Evolutionary conservation across 2,113 vertebrate genomes (phyloP).

Genomic region (Riparia riparia): DNA sequence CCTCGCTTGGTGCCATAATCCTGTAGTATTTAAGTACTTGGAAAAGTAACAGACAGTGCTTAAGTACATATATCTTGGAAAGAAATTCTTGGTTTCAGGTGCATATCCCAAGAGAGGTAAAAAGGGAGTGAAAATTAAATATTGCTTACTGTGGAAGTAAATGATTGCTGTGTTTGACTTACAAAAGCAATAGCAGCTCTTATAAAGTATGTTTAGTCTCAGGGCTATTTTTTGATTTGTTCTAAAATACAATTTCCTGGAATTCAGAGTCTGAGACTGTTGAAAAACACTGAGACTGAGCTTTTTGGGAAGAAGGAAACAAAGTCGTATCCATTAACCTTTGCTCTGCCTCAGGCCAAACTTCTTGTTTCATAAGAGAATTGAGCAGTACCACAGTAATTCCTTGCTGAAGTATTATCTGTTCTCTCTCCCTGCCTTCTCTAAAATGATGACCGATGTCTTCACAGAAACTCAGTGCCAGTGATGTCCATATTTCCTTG

Average conservation of each 20-base stretch:
- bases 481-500: background rate
- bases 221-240: slow-evolving; percentile 36
- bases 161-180: background rate
- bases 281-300: background rate
- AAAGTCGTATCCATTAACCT: background rate
- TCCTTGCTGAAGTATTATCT: background rate
- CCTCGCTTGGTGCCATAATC: background rate
- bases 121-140: background rate
- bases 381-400: background rate
- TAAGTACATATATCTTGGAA: background rate
- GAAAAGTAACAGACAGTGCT: background rate
- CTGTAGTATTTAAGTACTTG: background rate
- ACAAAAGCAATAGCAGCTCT: background rate
- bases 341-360: background rate
- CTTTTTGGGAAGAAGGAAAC: background rate
- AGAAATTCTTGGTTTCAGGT: background rate
- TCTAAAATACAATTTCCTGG: slow-evolving; percentile 4
- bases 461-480: slow-evolving; percentile 14
- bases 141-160: background rate
- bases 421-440: background rate
- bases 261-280: slow-evolving; percentile 17
- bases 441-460: background rate
- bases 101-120: background rate
- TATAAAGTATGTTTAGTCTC: slow-evolving; percentile 27
- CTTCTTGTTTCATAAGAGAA: background rate